Evolutionary conservation across 92 coral and sea anemone genomes (phyloP).

Genomic region (Zoanthus gigantus): DNA sequence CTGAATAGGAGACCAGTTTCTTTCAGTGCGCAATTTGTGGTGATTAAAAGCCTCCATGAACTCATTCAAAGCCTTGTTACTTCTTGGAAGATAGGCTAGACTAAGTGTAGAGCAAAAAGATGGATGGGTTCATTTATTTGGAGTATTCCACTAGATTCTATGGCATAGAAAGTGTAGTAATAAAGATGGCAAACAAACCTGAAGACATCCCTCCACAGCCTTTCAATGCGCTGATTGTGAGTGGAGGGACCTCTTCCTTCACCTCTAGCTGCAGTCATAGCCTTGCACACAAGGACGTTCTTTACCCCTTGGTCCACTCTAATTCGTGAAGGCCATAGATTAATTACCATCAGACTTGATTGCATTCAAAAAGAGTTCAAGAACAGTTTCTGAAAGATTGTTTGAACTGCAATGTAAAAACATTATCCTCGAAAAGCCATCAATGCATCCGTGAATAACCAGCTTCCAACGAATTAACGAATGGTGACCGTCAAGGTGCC

Average conservation of each 20-base stretch:
- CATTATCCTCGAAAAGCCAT: conserved; percentile 23
- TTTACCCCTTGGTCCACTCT: conserved; percentile 2
- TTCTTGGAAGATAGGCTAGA: background rate
- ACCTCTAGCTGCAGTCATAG: conserved; percentile 29
- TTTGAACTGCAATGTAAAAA: conserved; percentile 37
- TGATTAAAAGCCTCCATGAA: background rate
- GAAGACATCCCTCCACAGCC: conserved; percentile 47
- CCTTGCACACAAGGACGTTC: conserved; percentile 38
- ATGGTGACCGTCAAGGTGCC: background rate
- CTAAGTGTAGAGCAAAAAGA: background rate
- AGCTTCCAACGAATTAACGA: conserved; percentile 32
- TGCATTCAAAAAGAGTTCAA: conserved; percentile 29
- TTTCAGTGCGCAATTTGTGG: background rate
- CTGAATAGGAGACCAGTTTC: background rate
- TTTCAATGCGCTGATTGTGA: conserved; percentile 19
- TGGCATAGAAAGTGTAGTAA: conserved; percentile 31
- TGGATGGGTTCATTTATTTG: background rate
- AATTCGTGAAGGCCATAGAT: conserved; percentile 38
- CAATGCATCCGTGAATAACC: too few relatives aligned
- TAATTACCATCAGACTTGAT: conserved; percentile 26
- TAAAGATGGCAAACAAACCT: conserved; percentile 45
- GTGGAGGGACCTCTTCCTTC: conserved; percentile 22
- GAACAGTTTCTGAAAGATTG: background rate
- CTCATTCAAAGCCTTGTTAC: background rate
- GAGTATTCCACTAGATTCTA: conserved; percentile 34